These are phyloP conservation scores for Apogon hyalosoma DNA, from an alignment of 2,797 vertebrate species.

Conservation along the genomic window DNA sequence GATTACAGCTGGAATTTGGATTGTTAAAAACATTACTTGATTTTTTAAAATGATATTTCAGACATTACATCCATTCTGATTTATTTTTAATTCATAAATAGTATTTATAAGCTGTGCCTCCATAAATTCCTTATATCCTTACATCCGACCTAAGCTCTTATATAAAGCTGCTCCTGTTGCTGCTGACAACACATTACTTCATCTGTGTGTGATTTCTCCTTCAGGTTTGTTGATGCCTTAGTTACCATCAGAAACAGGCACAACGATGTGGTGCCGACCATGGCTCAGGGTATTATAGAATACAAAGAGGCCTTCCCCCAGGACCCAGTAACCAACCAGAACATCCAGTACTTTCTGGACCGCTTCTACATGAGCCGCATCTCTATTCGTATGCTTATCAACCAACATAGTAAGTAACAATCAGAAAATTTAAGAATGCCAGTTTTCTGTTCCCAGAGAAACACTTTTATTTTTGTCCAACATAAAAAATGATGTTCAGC, in stretches of 20 bases:
- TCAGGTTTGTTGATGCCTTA: conserved; percentile 89
- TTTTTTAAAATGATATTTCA: too few relatives aligned
- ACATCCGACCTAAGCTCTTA: too few relatives aligned
- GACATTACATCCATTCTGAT: too few relatives aligned
- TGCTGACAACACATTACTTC: too few relatives aligned
- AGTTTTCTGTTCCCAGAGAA: not conserved
- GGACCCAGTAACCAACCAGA: conserved; percentile 92
- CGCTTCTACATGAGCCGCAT: conserved; percentile 98
- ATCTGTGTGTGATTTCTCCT: not conserved
- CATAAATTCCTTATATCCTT: too few relatives aligned
- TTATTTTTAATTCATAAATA: too few relatives aligned
- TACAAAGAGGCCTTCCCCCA: conserved; percentile 93
- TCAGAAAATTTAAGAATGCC: too few relatives aligned
- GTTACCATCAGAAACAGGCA: conserved; percentile 96
- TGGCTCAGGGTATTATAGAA: conserved; percentile 94
- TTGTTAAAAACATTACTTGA: too few relatives aligned
- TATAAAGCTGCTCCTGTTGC: too few relatives aligned
- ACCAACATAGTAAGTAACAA: conserved; percentile 92
- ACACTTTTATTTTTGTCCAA: not conserved
- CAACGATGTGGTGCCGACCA: conserved; percentile 95
- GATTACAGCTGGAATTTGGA: too few relatives aligned
- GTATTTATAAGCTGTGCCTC: too few relatives aligned
- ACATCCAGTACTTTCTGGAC: conserved; percentile 97
- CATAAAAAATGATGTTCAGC: not conserved
- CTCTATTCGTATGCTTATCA: conserved; percentile 97